Evolutionary conservation across 1,140 invertebrate species (phyloP).

Genomic region (Gryon sp.): DNA sequence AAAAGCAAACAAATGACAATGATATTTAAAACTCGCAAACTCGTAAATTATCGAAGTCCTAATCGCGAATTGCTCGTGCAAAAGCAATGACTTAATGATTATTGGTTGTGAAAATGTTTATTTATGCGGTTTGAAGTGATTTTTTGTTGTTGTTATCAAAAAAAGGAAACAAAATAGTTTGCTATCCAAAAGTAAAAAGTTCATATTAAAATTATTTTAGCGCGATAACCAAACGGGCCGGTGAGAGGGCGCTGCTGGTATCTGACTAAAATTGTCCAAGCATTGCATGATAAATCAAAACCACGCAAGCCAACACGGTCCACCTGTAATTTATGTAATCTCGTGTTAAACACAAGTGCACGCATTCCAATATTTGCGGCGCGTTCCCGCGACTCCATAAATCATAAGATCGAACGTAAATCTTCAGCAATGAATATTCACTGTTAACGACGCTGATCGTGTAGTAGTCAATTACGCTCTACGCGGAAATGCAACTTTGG

Average conservation of each 20-base stretch:
- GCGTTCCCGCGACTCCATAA: conserved; percentile 22
- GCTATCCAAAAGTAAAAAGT: neutral
- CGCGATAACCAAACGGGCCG: no score
- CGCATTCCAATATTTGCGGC: conserved; percentile 27
- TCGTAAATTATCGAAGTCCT: conserved; percentile 16
- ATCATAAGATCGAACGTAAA: conserved; percentile 43
- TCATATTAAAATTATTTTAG: no score
- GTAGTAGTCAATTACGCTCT: conserved; percentile 19
- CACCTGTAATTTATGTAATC: conserved; percentile 53
- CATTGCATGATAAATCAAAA: conserved; percentile 47
- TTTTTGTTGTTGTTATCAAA: no score
- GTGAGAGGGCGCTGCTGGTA: no score
- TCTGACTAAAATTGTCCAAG: conserved; percentile 33
- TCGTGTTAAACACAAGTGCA: conserved; percentile 31
- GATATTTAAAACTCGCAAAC: conserved; percentile 12
- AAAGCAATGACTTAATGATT: conserved; percentile 11
- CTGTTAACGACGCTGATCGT: conserved; percentile 42
- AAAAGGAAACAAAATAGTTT: no score
- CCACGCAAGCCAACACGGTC: neutral
- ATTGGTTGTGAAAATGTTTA: no score
- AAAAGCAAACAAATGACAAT: conserved; percentile 7
- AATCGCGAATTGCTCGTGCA: neutral
- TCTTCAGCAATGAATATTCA: conserved; percentile 40
- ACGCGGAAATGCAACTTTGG: conserved; percentile 8
- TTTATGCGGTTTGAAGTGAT: no score